A percentile compares a stretch with the other conserved stretches of the same genome.
Evolutionary conservation across 2,113 vertebrate genomes (phyloP).

Genomic region (Thomomys bottae): DNA sequence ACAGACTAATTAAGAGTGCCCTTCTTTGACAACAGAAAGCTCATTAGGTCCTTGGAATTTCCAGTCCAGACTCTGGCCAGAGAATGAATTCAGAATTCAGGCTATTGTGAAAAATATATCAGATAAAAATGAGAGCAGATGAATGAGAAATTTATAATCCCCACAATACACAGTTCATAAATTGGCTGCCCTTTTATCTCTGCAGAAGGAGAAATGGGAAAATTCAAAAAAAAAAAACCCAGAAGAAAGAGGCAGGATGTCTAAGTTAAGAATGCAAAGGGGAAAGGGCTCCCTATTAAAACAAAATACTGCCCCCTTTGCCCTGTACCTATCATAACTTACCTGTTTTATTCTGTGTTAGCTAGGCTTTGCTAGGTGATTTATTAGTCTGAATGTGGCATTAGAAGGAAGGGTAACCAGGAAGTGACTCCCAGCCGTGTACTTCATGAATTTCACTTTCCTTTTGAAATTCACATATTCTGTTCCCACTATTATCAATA

Average conservation of each 20-base stretch:
- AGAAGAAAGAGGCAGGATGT: conserved; percentile 44
- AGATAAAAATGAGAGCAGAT: conserved; percentile 46
- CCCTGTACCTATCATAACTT: conserved; percentile 37
- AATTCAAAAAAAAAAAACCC: conserved; percentile 65
- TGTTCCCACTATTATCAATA: neutral
- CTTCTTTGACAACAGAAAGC: conserved; percentile 18
- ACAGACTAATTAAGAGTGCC: conserved; percentile 39
- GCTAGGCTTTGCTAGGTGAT: conserved; percentile 34
- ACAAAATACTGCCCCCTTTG: conserved; percentile 49
- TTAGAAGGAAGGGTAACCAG: neutral
- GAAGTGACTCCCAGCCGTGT: neutral
- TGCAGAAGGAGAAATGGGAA: conserved; percentile 18
- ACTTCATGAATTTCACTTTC: conserved; percentile 27
- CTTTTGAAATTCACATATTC: conserved; percentile 4
- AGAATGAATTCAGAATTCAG: conserved; percentile 38
- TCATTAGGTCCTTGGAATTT: conserved; percentile 31
- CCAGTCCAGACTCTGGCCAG: conserved; percentile 1
- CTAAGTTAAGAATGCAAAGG: conserved; percentile 39
- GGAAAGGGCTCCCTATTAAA: conserved; percentile 53
- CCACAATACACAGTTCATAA: conserved; percentile 18
- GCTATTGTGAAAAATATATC: conserved; percentile 58
- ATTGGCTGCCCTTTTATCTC: conserved; percentile 54
- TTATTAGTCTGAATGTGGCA: conserved; percentile 48
- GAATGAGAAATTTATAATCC: conserved; percentile 58
- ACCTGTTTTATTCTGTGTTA: conserved; percentile 13